These are phyloP conservation scores for Dendrolimus pini DNA, from an alignment of 2,888 invertebrate genomes.

Conservation along the genomic window DNA sequence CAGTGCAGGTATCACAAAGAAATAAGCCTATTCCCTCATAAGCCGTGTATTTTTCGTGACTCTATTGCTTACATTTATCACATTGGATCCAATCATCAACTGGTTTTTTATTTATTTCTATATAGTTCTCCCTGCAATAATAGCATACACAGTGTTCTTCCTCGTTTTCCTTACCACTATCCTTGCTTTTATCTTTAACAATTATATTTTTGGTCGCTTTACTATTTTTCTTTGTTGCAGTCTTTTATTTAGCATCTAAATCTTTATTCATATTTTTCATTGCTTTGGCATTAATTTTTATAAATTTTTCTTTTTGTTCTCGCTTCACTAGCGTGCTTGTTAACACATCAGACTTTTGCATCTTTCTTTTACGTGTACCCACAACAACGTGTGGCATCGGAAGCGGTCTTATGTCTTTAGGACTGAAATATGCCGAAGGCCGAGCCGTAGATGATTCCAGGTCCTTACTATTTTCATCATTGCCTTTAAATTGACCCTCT, in stretches of 20 bases:
- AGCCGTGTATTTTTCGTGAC: conserved; percentile 11
- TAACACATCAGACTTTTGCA: conserved; percentile 16
- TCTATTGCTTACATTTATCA: conserved; percentile 11
- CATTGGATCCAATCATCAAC: conserved; percentile 16
- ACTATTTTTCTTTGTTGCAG: conserved; percentile 2
- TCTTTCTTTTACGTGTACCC: conserved; percentile 10
- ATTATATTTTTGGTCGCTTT: too few relatives aligned
- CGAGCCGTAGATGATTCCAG: conserved; percentile 5
- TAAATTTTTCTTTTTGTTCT: conserved; percentile 11
- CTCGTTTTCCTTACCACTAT: conserved; percentile 6
- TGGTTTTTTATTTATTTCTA: conserved; percentile 9
- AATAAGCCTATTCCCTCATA: conserved; percentile 9
- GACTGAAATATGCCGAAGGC: conserved; percentile 6
- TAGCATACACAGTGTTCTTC: conserved; percentile 6
- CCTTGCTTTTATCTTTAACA: background rate
- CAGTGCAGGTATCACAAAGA: conserved; percentile 10
- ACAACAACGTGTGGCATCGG: conserved; percentile 11
- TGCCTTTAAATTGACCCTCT: conserved; percentile 2
- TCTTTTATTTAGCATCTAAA: conserved; percentile 3
- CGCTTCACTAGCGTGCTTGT: conserved; percentile 19
- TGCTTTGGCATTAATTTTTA: conserved; percentile 6
- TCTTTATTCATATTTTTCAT: conserved; percentile 2
- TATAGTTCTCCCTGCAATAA: conserved; percentile 7
- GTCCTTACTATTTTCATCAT: conserved; percentile 7
- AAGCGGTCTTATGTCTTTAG: conserved; percentile 14